Base-by-base conservation (phyloP, 2,113 vertebrate species). In the Lathamus discolor region DNA sequence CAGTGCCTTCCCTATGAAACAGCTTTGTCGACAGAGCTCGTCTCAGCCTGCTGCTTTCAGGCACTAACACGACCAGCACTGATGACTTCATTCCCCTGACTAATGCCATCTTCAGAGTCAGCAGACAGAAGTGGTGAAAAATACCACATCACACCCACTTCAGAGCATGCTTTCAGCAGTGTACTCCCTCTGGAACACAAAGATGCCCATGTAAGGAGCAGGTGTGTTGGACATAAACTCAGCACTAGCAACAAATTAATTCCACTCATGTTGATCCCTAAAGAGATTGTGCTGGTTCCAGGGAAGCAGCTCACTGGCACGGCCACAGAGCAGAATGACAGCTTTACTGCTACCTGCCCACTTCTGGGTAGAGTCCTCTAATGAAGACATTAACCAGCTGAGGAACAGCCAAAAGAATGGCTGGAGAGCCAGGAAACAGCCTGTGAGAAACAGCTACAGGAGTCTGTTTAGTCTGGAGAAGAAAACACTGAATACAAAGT, bases 181-280 rank as follows among this genome's bases (percentile, higher is more conserved):
- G 4, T 11, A 11, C 28, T 49, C 19, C 3, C 11, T 28, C 83
- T 2, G 52, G 5, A 52, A 43, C 1, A 1, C 79, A 1, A 6
- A 3, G 44, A 91, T 93, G 91, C 79, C 94, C 94, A 74, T 95
- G 9, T 91, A 96, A 95, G 94, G 96, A 95, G 91, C 91, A 94
- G 94, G 23, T 7, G 70, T 69, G 93, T 2, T 31, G 86, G 19
- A 29, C 19, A 2, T 55, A 51, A 15, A 96, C 86, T 83, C 93
- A 94, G 91, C 92, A 74, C 55, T 2, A 18, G 74, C 27, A 25
- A 37, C 3, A 62, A 41, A 74, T 85, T 57, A 37, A 88, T 86
- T 67, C 63, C 85, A 7, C 35, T 73, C 23, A 9, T 27, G 81
- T 23, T 61, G 93, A 95, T 95, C 73, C 93, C 82, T 41, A 4